Conservation (phyloP, 2,888 invertebrate genomes). For the Sturmia bella region DNA sequence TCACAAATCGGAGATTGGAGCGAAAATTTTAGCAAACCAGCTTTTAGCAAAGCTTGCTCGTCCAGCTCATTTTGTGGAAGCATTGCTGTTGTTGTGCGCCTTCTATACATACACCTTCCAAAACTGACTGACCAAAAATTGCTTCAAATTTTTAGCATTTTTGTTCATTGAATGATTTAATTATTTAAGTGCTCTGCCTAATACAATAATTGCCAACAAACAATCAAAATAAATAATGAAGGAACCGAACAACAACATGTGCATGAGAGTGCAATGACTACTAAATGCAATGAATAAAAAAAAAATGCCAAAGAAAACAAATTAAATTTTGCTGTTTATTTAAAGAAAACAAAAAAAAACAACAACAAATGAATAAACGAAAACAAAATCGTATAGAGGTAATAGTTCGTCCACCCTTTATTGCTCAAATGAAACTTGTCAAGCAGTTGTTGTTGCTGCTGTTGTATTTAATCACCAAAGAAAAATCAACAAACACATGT, state of each 20-base stretch:
- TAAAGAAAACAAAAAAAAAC: conserved; percentile 15
- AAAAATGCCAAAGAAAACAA: conserved; percentile 37
- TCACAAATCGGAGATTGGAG: too few relatives aligned
- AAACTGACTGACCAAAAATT: too few relatives aligned
- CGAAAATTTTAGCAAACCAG: too few relatives aligned
- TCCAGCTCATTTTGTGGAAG: too few relatives aligned
- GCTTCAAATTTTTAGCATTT: not conserved
- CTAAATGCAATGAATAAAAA: conserved; percentile 38
- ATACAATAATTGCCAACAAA: conserved; percentile 52
- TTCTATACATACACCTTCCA: too few relatives aligned
- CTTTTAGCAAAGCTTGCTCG: too few relatives aligned
- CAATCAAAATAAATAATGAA: conserved; percentile 53
- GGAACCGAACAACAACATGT: conserved; percentile 47
- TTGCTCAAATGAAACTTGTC: conserved; percentile 23
- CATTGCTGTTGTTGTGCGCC: too few relatives aligned
- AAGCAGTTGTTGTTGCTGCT: not conserved
- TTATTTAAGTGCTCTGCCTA: conserved; percentile 17
- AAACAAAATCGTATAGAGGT: conserved; percentile 54
- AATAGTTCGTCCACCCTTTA: conserved; percentile 67
- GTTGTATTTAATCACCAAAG: not conserved
- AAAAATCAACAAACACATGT: too few relatives aligned
- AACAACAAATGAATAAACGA: too few relatives aligned
- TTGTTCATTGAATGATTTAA: not conserved
- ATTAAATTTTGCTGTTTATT: conserved; percentile 52
- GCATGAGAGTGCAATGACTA: conserved; percentile 69